Evolutionary conservation across 2,888 invertebrate genomes (phyloP).

Genomic region (Shargacucullia verbasci): DNA sequence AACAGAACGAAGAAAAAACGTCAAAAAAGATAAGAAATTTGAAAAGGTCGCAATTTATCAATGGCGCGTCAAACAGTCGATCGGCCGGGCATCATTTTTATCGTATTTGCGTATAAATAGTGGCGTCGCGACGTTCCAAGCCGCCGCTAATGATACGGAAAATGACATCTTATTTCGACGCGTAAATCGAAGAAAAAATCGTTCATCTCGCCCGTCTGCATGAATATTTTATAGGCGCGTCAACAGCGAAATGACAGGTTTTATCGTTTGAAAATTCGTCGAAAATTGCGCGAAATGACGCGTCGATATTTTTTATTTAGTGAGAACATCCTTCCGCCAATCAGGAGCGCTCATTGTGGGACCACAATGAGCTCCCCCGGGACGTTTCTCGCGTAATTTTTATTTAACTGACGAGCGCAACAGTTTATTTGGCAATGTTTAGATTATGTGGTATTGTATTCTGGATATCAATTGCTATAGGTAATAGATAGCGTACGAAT

Average conservation of each 20-base stretch:
- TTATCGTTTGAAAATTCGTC: slow-evolving; percentile 89
- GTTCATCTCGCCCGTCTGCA: slow-evolving; percentile 87
- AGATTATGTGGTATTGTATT: slow-evolving; percentile 42
- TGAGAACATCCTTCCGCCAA: slow-evolving; percentile 89
- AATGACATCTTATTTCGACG: slow-evolving; percentile 89
- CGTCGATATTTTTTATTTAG: slow-evolving; percentile 89
- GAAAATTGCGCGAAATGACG: slow-evolving; percentile 89
- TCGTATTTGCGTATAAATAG: slow-evolving; percentile 89
- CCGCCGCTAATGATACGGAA: slow-evolving; percentile 89
- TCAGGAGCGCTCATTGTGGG: slow-evolving; percentile 86
- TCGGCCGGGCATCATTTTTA: slow-evolving; percentile 87
- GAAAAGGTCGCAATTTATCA: slow-evolving; percentile 88
- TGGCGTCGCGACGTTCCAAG: slow-evolving; percentile 83
- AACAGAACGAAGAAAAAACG: slow-evolving; percentile 68
- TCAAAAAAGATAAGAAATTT: slow-evolving; percentile 75
- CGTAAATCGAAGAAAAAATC: slow-evolving; percentile 89
- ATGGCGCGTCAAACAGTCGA: slow-evolving; percentile 87
- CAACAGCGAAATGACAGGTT: slow-evolving; percentile 89
- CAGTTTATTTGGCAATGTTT: slow-evolving; percentile 79
- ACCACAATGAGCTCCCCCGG: slow-evolving; percentile 84
- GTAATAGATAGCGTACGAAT: too few relatives aligned
- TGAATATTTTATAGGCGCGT: slow-evolving; percentile 89
- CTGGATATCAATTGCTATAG: background rate
- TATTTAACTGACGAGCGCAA: slow-evolving; percentile 84
- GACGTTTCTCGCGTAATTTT: slow-evolving; percentile 83